Evolutionary conservation across 1,140 invertebrate genomes (phyloP).

Genomic region (Brachionus rubens): DNA sequence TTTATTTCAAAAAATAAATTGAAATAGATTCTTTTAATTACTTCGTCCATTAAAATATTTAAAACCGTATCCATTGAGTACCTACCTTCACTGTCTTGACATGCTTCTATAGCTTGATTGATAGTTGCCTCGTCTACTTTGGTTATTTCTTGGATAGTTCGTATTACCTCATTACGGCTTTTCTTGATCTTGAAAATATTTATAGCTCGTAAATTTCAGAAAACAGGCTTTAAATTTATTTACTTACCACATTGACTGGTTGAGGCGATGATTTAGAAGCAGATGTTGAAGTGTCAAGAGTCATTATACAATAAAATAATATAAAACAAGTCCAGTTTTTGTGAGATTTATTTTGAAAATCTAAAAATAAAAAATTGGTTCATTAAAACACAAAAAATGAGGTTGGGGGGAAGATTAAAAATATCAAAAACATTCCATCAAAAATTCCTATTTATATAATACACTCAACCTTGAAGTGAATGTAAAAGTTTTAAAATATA

Average conservation of each 20-base stretch:
- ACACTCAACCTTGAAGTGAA: too few relatives aligned
- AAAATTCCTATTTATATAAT: too few relatives aligned
- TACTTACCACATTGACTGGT: slow-evolving; percentile 16
- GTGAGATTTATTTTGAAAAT: background rate
- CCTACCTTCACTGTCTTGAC: slow-evolving; percentile 37
- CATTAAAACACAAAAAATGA: too few relatives aligned
- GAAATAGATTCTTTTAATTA: background rate
- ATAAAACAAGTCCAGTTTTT: background rate
- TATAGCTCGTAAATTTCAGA: too few relatives aligned
- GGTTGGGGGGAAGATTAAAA: too few relatives aligned
- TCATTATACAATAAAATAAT: slow-evolving; percentile 5
- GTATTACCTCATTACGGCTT: slow-evolving; percentile 35
- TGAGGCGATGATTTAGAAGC: background rate
- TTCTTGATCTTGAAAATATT: slow-evolving; percentile 39
- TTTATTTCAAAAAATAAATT: background rate
- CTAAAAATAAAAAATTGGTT: slow-evolving; percentile 15
- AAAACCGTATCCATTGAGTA: slow-evolving; percentile 40
- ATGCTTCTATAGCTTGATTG: slow-evolving; percentile 33
- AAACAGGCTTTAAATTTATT: too few relatives aligned
- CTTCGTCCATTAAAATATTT: slow-evolving; percentile 33
- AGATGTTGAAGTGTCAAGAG: slow-evolving; percentile 16
- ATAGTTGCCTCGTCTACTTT: slow-evolving; percentile 27
- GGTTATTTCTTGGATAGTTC: slow-evolving; percentile 40
- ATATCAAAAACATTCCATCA: too few relatives aligned
- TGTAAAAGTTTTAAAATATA: too few relatives aligned